Base-by-base conservation (phyloP, 2,113 vertebrate species). In the Rattus norvegicus region DNA sequence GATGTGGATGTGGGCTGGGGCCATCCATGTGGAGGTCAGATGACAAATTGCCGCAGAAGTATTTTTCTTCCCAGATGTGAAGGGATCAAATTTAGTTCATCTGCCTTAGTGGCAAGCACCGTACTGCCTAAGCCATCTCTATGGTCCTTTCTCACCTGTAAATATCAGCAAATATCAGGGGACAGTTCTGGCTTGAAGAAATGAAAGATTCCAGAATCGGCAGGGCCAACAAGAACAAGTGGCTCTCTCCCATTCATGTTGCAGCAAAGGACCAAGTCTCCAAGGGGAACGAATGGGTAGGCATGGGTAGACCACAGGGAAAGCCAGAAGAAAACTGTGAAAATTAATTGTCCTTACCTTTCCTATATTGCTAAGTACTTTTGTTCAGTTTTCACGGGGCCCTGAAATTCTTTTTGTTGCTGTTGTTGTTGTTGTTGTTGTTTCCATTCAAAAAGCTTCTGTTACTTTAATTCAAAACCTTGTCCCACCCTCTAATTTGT, bases 111-210 rank as follows among this genome's bases (percentile, higher is more conserved):
- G 24, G 13, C 7, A 28, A 73, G 49, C 85, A 52, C 13, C 8
- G 28, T 39, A 26, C 20, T 72, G 26, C 49, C 67, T 88, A n/a
- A 39, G 14, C 24, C 69, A 88, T 19, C 52, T 56, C 17, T 13
- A 26, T n/a, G 10, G 13, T 52, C 49, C 86, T 4, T 89, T 77
- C 84, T 94, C 90, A 88, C 49, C 81, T 94, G 94, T 87, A 91
- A 91, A 79, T 65, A 79, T 95, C 86, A 91, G 52, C 72, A 92
- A 88, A 69, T 72, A 90, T 59, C 54, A 94, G 95, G 65, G 61
- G 30, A 75, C 6, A 91, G 63, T 65, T 26, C 77, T 84, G 39
- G 39, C 30, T 92, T 93, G 69, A 95, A 72, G 72, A 88, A 90
- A 83, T 63, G 54, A 80, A 54, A 76, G n/a, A 92, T 22, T 0